Evolutionary conservation across 2,113 vertebrate genomes (phyloP), one percentile per base, ranked within the genome.

Genomic region (Planiliza haematocheilus): DNA sequence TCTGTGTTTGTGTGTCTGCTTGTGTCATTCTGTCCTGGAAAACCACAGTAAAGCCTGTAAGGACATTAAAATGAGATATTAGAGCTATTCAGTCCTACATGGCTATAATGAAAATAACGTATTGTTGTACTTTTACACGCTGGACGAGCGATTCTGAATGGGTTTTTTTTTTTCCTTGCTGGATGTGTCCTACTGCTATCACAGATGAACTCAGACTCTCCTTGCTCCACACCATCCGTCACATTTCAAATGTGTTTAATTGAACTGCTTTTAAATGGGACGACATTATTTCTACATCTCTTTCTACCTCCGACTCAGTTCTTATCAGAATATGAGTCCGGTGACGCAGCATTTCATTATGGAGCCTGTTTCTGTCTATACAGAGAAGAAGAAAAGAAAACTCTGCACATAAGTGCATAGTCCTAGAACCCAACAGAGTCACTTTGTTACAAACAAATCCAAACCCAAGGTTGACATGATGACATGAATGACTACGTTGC

Each of bases 41-140:
- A 71, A 38, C 51, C 66, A 42, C 64, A 49, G 51, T 62, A 61
- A 74, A 66, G 38, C 43, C 48, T 43, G 53, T 10, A 52, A 70
- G 39, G 50, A 50, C 34, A 78, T 84, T 79, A 79, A 69, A 69
- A 53, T 79, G 77, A 82, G 59, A 72, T 66, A 82, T 82, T 57
- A 66, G 65, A 21, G 64, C 70, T 55, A 60, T 74, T 52, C 51
- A 53, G 37, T 74, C 55, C 45, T 24, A 16, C 36, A 58, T 4
- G 1, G 39, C 58, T 39, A 8, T 61, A 67, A 81, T 70, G 42
- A 71, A 78, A 70, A 51, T 61, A 81, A 85, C 64, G 36, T 74
- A 55, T 55, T 52, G 67, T 66, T 49, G 56, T 43, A 48, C 38
- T 55, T 63, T 51, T 14, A 56, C 53, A 20, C 21, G 17, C 59